Percentiles rank a stretch among this genome's conserved stretches.
Evolutionary conservation across 2,888 invertebrate genomes (phyloP).

Genomic region (Mesorhabditis sp.): DNA sequence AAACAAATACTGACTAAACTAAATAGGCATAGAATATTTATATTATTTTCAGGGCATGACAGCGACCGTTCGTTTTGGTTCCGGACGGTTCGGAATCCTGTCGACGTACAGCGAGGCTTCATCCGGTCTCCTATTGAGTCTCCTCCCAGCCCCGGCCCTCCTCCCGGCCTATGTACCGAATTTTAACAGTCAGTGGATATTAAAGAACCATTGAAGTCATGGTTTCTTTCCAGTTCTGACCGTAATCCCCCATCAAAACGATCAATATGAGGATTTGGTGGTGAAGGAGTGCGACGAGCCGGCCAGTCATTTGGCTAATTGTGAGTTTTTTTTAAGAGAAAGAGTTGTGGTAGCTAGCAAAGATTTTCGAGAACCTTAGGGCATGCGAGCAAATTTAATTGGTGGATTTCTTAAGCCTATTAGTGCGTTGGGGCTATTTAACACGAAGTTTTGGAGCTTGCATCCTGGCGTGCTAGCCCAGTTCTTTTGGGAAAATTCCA

Average conservation of each 20-base stretch:
- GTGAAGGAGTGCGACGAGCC: neutral
- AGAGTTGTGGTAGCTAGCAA: too few relatives aligned
- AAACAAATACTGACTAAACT: too few relatives aligned
- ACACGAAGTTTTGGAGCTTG: too few relatives aligned
- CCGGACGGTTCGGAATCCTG: neutral
- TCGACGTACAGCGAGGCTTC: neutral
- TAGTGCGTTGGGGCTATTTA: too few relatives aligned
- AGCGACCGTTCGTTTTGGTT: neutral
- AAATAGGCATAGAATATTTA: too few relatives aligned
- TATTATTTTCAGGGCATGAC: neutral
- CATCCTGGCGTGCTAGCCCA: too few relatives aligned
- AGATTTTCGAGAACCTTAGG: too few relatives aligned
- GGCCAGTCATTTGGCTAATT: neutral
- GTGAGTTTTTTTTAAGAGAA: neutral
- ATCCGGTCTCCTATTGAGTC: neutral
- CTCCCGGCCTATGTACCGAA: neutral
- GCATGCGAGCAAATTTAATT: too few relatives aligned
- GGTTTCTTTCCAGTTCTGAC: neutral
- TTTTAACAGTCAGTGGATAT: neutral
- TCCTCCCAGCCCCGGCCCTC: neutral
- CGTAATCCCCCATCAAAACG: neutral
- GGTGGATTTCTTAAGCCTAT: too few relatives aligned
- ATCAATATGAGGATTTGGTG: constrained; percentile 4
- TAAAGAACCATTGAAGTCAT: neutral
- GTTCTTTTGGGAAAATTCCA: too few relatives aligned